These are phyloP conservation scores for Tipula confusa DNA, from an alignment of 2,888 invertebrate species.

Conservation along the genomic window DNA sequence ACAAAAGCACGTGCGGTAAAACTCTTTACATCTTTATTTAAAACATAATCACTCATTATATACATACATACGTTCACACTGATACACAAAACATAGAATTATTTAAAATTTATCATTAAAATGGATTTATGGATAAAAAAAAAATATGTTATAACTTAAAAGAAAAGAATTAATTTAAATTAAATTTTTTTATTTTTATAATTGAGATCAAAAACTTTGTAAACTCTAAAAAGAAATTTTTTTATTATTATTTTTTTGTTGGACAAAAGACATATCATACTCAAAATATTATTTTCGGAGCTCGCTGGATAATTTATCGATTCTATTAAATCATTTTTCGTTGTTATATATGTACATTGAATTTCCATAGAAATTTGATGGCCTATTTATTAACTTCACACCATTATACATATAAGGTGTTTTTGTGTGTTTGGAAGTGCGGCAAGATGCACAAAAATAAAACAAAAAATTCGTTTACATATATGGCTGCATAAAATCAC, in stretches of 20 bases:
- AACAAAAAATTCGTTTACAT: no score
- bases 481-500: neutral
- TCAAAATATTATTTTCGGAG: neutral
- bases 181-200: neutral
- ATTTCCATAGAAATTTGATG: slow-evolving; percentile 20
- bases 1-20: slow-evolving; percentile 25
- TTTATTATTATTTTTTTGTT: neutral
- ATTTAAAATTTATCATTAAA: slow-evolving; percentile 12
- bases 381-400: neutral
- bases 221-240: neutral
- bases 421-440: neutral
- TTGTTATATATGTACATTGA: neutral
- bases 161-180: slow-evolving; percentile 20
- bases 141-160: neutral
- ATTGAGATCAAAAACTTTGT: neutral
- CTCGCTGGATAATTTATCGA: slow-evolving; percentile 3
- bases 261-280: neutral
- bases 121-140: neutral
- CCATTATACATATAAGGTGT: neutral
- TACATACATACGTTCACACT: neutral
- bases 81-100: neutral
- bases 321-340: neutral
- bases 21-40: slow-evolving; percentile 25
- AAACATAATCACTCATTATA: neutral
- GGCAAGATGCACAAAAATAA: neutral